phyloP scores from a whole-genome alignment of 2,797 vertebrate species.

The Lagodon rhomboides region DNA sequence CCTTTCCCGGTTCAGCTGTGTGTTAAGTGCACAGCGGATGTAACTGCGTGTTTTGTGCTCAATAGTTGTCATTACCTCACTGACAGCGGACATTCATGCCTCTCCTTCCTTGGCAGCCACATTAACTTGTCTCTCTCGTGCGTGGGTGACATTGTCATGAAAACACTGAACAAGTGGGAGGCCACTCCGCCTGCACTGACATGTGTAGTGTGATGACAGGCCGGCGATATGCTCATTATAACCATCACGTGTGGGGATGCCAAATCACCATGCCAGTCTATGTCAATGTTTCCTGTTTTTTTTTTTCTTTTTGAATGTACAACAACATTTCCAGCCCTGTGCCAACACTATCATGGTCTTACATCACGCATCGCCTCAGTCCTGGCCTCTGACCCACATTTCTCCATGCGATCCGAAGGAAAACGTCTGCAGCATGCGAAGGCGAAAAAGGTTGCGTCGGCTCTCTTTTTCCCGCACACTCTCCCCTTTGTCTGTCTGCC shows the following conservation, averaged over 20 bases:
- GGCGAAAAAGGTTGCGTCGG: not conserved
- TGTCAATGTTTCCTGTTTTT: slow-evolving; percentile 26
- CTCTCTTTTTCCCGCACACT: not conserved
- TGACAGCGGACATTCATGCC: slow-evolving; percentile 1
- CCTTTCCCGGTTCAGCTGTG: not conserved
- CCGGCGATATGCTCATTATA: slow-evolving; percentile 49
- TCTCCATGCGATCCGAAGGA: slow-evolving; percentile 4
- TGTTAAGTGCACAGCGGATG: slow-evolving; percentile 15
- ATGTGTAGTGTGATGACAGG: slow-evolving; percentile 27
- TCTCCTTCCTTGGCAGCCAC: slow-evolving; percentile 3
- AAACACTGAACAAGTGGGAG: slow-evolving; percentile 41
- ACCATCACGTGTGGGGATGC: slow-evolving; percentile 5
- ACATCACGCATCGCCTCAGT: slow-evolving; percentile 20
- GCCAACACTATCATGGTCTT: slow-evolving; percentile 18
- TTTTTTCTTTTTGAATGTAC: not conserved
- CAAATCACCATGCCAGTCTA: slow-evolving; percentile 28
- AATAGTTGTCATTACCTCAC: not conserved
- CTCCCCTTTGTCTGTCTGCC: slow-evolving; percentile 18
- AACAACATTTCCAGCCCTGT: slow-evolving; percentile 2
- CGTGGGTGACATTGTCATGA: slow-evolving; percentile 46
- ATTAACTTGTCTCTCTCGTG: not conserved
- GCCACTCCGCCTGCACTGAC: slow-evolving; percentile 25
- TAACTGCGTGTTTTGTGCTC: slow-evolving; percentile 6
- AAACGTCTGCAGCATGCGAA: slow-evolving; percentile 5
- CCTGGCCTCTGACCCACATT: slow-evolving; percentile 29